Percentiles rank a stretch among this genome's conserved stretches.
Conservation (phyloP, 2,113 vertebrate genomes). For the Pseudorectes ferrugineus region DNA sequence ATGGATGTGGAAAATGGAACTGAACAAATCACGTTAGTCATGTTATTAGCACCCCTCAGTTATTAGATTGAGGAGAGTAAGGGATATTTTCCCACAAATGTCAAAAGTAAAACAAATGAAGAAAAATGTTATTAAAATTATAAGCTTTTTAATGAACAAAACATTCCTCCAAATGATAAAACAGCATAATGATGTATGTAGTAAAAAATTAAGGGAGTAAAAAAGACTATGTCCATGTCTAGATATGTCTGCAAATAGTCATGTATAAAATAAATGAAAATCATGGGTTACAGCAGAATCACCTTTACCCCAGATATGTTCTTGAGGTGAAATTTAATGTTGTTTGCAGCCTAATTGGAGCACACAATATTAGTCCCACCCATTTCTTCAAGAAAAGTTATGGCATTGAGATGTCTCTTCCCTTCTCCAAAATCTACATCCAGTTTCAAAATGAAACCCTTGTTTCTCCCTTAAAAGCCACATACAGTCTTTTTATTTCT, state of each 20-base stretch:
- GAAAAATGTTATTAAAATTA: background rate
- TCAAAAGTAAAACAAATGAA: background rate
- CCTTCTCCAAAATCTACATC: background rate
- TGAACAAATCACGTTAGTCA: background rate
- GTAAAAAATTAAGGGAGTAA: background rate
- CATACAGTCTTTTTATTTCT: background rate
- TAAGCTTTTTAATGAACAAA: background rate
- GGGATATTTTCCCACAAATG: background rate
- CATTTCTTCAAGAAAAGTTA: background rate
- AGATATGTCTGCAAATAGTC: background rate
- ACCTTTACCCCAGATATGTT: background rate
- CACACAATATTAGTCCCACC: background rate
- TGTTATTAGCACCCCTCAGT: background rate
- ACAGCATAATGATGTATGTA: background rate
- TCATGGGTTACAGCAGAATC: accelerated
- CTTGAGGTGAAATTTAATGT: background rate
- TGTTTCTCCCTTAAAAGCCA: background rate
- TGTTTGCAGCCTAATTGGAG: background rate
- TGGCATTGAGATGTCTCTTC: background rate
- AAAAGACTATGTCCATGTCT: background rate
- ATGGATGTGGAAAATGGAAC: background rate
- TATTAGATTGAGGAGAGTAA: background rate
- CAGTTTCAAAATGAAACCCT: background rate
- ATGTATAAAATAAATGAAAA: background rate
- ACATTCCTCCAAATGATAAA: background rate